phyloP scores from a whole-genome alignment of 2,113 vertebrate genomes.

The Baryphthengus martii region DNA sequence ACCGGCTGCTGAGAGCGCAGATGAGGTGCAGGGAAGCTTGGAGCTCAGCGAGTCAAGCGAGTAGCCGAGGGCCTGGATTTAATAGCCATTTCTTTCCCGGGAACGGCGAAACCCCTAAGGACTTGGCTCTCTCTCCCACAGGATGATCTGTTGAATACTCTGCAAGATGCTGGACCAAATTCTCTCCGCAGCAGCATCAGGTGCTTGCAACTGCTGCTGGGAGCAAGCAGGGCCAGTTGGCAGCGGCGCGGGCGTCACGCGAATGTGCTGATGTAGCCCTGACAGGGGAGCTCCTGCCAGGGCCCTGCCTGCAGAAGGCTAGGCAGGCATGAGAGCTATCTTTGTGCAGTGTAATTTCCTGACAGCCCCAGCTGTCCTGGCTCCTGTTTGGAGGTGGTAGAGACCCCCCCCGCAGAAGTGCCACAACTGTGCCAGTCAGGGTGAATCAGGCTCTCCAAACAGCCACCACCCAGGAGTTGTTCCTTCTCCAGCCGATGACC shows the following conservation, averaged over 20 bases:
- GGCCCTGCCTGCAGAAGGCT: neutral
- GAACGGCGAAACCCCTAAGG: neutral
- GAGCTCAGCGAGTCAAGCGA: neutral
- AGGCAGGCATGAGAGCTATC: neutral
- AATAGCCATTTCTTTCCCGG: neutral
- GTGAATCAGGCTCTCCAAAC: neutral
- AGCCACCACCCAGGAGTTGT: neutral
- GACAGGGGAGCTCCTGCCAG: neutral
- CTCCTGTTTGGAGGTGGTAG: neutral
- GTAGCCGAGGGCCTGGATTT: neutral
- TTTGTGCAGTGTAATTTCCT: neutral
- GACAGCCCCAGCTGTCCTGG: constrained; percentile 30
- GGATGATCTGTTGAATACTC: neutral
- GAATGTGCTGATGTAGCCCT: constrained; percentile 12
- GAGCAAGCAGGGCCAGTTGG: neutral
- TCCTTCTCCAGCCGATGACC: neutral
- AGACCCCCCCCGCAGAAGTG: neutral
- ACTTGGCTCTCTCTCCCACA: neutral
- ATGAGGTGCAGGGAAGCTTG: neutral
- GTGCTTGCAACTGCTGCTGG: neutral
- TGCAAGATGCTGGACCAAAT: neutral
- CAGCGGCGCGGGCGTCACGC: rapidly evolving
- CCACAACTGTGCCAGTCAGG: neutral
- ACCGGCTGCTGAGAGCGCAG: neutral
- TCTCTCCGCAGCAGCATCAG: neutral